Conservation (phyloP, 2,113 vertebrate genomes). For the Stomatorhinus ivindoensis region DNA sequence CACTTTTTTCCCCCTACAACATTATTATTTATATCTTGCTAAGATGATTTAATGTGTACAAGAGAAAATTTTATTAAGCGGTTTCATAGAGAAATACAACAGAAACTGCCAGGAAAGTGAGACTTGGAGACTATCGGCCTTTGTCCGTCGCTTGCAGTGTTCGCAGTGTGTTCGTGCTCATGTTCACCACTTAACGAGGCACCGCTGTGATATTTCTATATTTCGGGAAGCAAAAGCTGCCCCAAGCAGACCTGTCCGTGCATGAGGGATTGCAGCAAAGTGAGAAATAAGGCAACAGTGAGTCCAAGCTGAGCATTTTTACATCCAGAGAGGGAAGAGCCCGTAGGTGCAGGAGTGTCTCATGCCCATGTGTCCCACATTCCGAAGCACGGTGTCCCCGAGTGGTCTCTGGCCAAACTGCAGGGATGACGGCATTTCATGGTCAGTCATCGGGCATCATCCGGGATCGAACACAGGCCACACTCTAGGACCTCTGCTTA, state of each 20-base stretch:
- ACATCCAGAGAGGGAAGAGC: background rate
- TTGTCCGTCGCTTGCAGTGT: background rate
- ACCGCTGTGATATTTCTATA: slow-evolving; percentile 57
- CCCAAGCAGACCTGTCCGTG: background rate
- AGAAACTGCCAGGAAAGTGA: background rate
- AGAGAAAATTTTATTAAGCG: slow-evolving; percentile 12
- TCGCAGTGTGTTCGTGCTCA: background rate
- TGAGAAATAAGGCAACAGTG: background rate
- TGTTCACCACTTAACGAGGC: background rate
- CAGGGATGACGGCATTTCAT: slow-evolving; percentile 16
- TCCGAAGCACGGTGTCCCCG: background rate
- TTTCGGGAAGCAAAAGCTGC: slow-evolving; percentile 64
- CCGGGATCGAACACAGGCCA: slow-evolving; percentile 54
- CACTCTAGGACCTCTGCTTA: background rate
- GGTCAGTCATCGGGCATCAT: slow-evolving; percentile 59
- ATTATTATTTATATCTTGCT: slow-evolving; percentile 56
- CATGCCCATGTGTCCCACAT: background rate
- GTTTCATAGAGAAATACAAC: background rate
- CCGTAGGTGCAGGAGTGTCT: background rate
- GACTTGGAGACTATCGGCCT: background rate
- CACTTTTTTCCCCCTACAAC: slow-evolving; percentile 56
- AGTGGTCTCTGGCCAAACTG: background rate
- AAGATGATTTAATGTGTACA: slow-evolving; percentile 60
- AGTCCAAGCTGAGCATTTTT: background rate
- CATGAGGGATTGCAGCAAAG: background rate